These are phyloP conservation scores for Clupea harengus DNA, from an alignment of 2,113 vertebrate genomes.

Conservation along the genomic window DNA sequence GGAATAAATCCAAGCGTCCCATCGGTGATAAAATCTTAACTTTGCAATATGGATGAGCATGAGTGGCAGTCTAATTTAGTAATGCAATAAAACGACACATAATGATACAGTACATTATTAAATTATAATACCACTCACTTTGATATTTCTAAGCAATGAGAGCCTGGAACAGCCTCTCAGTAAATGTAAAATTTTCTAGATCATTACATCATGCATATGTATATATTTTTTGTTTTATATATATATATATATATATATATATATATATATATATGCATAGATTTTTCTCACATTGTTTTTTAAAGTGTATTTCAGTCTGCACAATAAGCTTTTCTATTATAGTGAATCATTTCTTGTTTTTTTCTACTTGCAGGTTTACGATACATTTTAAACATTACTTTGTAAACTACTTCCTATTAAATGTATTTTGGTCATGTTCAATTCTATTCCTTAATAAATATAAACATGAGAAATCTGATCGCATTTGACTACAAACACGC, in stretches of 20 bases:
- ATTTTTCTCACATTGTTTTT: not conserved
- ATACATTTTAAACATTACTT: not conserved
- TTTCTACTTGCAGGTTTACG: not conserved
- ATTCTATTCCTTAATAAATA: not conserved
- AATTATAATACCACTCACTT: not conserved
- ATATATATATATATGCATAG: not conserved
- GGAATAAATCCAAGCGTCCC: not conserved
- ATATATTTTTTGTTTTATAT: not conserved
- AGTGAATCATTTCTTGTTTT: not conserved
- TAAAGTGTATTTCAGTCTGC: not conserved
- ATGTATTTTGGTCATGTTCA: not conserved
- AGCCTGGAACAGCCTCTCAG: not conserved
- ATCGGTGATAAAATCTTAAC: not conserved
- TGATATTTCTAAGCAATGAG: not conserved
- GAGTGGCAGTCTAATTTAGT: slow-evolving; percentile 6
- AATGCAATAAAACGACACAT: slow-evolving; percentile 4
- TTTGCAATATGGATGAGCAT: slow-evolving; percentile 7
- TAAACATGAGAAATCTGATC: not conserved
- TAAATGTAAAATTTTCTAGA: not conserved
- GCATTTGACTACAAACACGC: not conserved
- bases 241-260: not conserved
- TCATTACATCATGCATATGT: not conserved
- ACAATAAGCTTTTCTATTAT: not conserved
- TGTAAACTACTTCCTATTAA: not conserved
- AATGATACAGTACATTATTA: not conserved